Conservation (phyloP, 2,113 vertebrate species). For the Periophthalmus modestus region DNA sequence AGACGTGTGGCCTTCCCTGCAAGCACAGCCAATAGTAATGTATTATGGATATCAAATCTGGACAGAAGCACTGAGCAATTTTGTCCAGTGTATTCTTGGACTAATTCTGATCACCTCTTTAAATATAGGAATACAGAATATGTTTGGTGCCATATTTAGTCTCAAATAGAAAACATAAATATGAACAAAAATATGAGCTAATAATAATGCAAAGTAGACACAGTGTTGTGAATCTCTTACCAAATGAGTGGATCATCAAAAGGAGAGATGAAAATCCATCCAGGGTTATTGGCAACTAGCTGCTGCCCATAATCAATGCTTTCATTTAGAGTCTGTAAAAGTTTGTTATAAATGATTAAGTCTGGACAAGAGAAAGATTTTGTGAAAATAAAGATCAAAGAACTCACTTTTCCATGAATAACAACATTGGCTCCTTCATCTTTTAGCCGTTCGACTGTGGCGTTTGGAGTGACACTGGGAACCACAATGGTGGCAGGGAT, state of each 20-base stretch:
- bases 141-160: neutral
- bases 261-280: constrained; percentile 83
- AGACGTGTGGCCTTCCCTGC: constrained; percentile 87
- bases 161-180: neutral
- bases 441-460: constrained; percentile 76
- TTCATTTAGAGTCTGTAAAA: constrained; percentile 85
- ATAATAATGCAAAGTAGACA: neutral
- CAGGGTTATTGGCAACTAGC: constrained; percentile 75
- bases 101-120: too few relatives aligned
- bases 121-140: neutral
- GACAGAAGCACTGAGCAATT: too few relatives aligned
- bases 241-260: constrained; percentile 91
- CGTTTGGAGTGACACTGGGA: constrained; percentile 72
- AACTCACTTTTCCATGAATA: constrained; percentile 83
- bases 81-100: too few relatives aligned
- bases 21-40: constrained; percentile 7
- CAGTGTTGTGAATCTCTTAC: constrained; percentile 66
- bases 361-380: neutral
- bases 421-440: constrained; percentile 82
- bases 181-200: neutral
- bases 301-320: constrained; percentile 82
- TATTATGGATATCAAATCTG: too few relatives aligned
- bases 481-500: constrained; percentile 86
- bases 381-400: neutral
- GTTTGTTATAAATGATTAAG: neutral